Evolutionary conservation across 2,797 vertebrate genomes (phyloP).

Genomic region (Intellagama lesueurii): DNA sequence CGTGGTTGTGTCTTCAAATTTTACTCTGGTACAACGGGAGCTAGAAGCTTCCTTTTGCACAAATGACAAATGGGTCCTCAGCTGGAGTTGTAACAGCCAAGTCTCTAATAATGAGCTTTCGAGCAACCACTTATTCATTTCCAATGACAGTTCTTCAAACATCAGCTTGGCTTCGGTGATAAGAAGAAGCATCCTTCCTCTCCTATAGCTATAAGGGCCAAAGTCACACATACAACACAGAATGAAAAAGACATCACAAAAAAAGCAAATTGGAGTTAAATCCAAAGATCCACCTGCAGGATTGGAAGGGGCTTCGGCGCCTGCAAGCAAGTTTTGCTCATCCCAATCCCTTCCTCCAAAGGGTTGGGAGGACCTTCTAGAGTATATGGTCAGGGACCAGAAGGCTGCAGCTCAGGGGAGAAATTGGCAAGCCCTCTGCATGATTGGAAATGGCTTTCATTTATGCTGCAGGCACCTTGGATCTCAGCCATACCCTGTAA

Average conservation of each 20-base stretch:
- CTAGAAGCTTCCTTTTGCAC: neutral
- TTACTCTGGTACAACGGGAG: slow-evolving; percentile 8
- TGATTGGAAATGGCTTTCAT: neutral
- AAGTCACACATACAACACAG: neutral
- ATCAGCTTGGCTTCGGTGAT: neutral
- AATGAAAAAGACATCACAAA: neutral
- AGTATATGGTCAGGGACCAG: neutral
- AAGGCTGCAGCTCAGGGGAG: neutral
- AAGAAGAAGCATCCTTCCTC: neutral
- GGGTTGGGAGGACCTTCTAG: neutral
- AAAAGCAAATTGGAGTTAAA: neutral
- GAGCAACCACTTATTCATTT: slow-evolving; percentile 20
- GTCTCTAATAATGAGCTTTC: neutral
- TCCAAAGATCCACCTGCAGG: neutral
- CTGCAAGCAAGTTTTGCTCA: neutral
- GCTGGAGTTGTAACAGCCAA: neutral
- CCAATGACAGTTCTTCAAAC: slow-evolving; percentile 1
- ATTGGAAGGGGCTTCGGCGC: neutral
- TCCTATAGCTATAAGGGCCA: neutral
- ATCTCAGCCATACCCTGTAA: neutral
- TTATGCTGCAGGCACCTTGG: slow-evolving; percentile 1
- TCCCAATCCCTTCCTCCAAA: neutral
- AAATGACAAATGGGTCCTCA: slow-evolving; percentile 6
- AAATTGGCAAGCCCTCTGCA: neutral
- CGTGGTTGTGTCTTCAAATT: neutral